Conservation (phyloP, 2,113 vertebrate genomes). For the Nanger granti region DNA sequence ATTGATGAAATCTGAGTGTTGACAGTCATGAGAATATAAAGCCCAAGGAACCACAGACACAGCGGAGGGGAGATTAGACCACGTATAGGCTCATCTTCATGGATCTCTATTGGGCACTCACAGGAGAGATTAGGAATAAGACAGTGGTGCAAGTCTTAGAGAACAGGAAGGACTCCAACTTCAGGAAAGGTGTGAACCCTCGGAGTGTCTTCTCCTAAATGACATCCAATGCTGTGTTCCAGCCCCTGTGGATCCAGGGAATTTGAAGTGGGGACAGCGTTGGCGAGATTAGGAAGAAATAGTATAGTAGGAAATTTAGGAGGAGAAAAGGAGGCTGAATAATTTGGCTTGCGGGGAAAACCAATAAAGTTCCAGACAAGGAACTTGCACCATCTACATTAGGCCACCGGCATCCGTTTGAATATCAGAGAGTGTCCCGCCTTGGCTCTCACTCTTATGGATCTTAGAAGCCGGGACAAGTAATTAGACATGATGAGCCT, state of each 20-base stretch:
- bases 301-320: too few relatives aligned
- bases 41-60: background rate
- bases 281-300: too few relatives aligned
- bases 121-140: background rate
- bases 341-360: too few relatives aligned
- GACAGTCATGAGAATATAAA: background rate
- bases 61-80: background rate
- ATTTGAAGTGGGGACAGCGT: rapidly evolving
- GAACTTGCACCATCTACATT: too few relatives aligned
- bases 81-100: background rate
- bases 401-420: too few relatives aligned
- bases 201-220: background rate
- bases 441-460: too few relatives aligned
- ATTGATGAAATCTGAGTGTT: background rate
- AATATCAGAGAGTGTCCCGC: too few relatives aligned
- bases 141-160: background rate
- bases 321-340: too few relatives aligned
- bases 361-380: too few relatives aligned
- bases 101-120: background rate
- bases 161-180: background rate
- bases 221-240: background rate
- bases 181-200: background rate
- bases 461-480: too few relatives aligned
- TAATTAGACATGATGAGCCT: too few relatives aligned
- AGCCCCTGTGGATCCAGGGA: too few relatives aligned